Conservation (phyloP, 1,140 invertebrate genomes). For the Cydia amplana region DNA sequence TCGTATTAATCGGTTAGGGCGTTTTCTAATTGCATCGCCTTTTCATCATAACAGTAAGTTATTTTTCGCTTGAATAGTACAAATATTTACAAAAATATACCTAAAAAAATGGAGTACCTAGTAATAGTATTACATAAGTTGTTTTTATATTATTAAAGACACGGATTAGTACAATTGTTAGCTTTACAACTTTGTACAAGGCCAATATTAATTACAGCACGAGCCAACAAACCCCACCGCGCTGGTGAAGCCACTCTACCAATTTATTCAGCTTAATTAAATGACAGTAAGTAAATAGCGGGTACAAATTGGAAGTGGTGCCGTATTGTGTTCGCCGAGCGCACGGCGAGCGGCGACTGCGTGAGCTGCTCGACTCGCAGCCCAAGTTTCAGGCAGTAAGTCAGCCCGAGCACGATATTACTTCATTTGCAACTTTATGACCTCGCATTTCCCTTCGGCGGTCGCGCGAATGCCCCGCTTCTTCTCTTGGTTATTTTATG, state of each 20-base stretch:
- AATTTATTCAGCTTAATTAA: constrained; percentile 61
- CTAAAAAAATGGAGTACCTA: too few relatives aligned
- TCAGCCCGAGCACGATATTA: constrained; percentile 55
- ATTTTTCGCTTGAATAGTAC: too few relatives aligned
- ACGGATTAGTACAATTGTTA: constrained; percentile 1
- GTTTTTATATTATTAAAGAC: neutral
- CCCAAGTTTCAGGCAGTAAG: constrained; percentile 54
- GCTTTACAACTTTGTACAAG: constrained; percentile 33
- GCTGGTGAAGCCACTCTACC: constrained; percentile 31
- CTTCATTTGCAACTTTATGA: constrained; percentile 73
- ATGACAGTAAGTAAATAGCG: constrained; percentile 54
- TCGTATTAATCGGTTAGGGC: too few relatives aligned
- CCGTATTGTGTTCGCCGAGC: constrained; percentile 38
- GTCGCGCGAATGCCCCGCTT: constrained; percentile 41
- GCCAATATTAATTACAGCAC: constrained; percentile 54
- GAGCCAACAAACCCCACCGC: constrained; percentile 38
- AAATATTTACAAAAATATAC: too few relatives aligned
- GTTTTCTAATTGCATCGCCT: too few relatives aligned
- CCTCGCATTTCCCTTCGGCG: constrained; percentile 51
- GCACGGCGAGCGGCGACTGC: constrained; percentile 35
- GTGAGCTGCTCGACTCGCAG: constrained; percentile 31
- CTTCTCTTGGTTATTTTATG: constrained; percentile 50
- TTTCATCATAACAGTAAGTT: too few relatives aligned
- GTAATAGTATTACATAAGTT: too few relatives aligned
- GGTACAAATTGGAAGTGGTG: constrained; percentile 42